Base-by-base conservation (phyloP, 2,888 invertebrate genomes). In the Chalcis sispes region DNA sequence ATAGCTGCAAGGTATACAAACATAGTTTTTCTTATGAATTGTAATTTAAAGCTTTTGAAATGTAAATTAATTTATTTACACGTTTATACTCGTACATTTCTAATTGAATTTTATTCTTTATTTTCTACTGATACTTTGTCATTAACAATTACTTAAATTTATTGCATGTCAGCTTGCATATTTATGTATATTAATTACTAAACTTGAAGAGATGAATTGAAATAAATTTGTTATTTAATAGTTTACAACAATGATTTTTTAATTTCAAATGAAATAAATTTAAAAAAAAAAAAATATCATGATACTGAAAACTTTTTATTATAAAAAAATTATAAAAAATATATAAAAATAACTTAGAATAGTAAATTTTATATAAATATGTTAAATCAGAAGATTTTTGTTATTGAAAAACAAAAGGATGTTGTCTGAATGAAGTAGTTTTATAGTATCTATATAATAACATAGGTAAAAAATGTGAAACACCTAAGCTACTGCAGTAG, bases 161-260 rank as follows among this genome's bases (percentile, higher is more conserved):
- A 66, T 13, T 75, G 75, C 75, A 75, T 71, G 75, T 32, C 54
- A 42, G 65, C 75, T 75, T 71, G 66, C 58, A 48, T 66, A 54
- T 71, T 50, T 25, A 48, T 69, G 25, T 58, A 70, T 46, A 54
- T 61, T 18, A 29, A 52, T 65, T 25, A 56, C 15, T 61, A 58
- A 50, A 64, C 40, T 46, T 58, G n/a, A 29, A 64, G 27, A 65
- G 50, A 46, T 52, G 42, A n/a, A 52, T 32, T 52, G 27, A 52
- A 54, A 13, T 42, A 2, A 13, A 42, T 15, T 15, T 42, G 15
- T 42, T 2, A 42, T 7, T 8, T 42, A 13, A 42, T 13, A 13
- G 2, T 13, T 29, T 18, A 1, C n/a, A 29, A 71, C 2, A 18
- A 4, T 46, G 13, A 62, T 64, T 18, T 54, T 27, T 18, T 27